Evolutionary conservation across 2,113 vertebrate species (phyloP), one percentile per base, ranked within the genome.

Genomic region (Callipepla californica): DNA sequence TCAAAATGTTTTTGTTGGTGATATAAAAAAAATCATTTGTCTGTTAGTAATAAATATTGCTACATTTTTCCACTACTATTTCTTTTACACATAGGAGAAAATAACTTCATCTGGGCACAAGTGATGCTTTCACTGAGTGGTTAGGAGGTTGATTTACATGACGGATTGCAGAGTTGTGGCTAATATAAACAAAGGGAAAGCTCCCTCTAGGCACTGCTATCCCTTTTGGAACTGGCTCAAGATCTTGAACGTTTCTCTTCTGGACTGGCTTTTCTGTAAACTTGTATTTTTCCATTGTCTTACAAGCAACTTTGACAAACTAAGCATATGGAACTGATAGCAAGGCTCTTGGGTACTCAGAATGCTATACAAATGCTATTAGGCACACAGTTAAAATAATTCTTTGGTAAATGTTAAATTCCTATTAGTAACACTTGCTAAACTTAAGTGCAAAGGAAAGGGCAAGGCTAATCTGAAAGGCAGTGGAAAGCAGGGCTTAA

Each of bases 391-490:
- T 96, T 95, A 96, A 92, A 96, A 91, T 96, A 97, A 97, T 96
- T 96, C 92, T 96, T 97, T 48, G 80, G 97, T 97, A 97, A 96
- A 97, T 96, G 97, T 97, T 97, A 97, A 97, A 95, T 97, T 97
- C 97, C 93, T 97, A 92, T 97, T 97, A 97, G 97, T 97, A 95
- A 96, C 95, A 97, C 96, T 97, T 90, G 92, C 85, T 95, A 96
- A 95, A 95, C 95, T 97, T 96, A 92, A 96, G 93, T 95, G 93
- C 87, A 95, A 93, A 79, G 85, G 94, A 97, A 97, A 97, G 91
- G 94, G 96, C 93, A 95, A 95, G 85, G 75, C 92, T 96, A 96
- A 97, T 96, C 92, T 95, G 92, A 96, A 95, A 96, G 91, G 92
- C 92, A 95, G 80, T 2, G 59, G 80, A 91, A 45, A 97, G 82